A percentile compares a stretch with the other conserved stretches of the same genome.
Evolutionary conservation across 2,113 vertebrate genomes (phyloP).

Genomic region (Callithrix jacchus): DNA sequence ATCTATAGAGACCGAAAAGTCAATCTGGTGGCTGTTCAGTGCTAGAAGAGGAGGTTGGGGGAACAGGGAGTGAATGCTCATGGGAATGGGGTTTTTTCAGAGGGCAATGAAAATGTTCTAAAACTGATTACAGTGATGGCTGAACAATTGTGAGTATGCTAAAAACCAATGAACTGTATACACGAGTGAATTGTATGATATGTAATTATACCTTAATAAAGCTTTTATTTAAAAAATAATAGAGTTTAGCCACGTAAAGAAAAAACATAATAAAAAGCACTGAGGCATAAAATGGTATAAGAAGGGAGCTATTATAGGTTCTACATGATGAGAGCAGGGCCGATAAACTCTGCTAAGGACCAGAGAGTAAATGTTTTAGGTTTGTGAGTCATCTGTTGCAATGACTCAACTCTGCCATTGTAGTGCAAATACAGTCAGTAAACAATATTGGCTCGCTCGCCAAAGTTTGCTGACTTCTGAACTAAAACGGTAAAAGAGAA

Average conservation of each 20-base stretch:
- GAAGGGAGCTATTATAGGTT: background rate
- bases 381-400: background rate
- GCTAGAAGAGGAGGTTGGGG: background rate
- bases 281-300: background rate
- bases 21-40: background rate
- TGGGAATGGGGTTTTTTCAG: background rate
- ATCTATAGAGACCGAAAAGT: background rate
- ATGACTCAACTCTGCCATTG: background rate
- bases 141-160: too few relatives aligned
- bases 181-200: background rate
- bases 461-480: background rate
- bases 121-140: background rate
- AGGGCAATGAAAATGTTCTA: conserved; percentile 35
- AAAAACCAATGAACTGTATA: background rate
- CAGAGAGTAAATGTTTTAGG: background rate
- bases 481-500: background rate
- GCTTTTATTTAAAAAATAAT: conserved; percentile 8
- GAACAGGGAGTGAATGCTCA: background rate
- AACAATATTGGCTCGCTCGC: background rate
- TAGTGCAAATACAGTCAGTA: background rate
- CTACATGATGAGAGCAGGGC: background rate
- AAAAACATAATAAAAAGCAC: conserved; percentile 9
- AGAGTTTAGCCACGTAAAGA: conserved; percentile 19
- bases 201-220: conserved; percentile 18
- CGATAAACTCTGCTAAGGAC: background rate